A percentile compares a stretch with the other conserved stretches of the same genome.
phyloP scores from a whole-genome alignment of 2,113 vertebrate species.

The Phrynocephalus versicolor region DNA sequence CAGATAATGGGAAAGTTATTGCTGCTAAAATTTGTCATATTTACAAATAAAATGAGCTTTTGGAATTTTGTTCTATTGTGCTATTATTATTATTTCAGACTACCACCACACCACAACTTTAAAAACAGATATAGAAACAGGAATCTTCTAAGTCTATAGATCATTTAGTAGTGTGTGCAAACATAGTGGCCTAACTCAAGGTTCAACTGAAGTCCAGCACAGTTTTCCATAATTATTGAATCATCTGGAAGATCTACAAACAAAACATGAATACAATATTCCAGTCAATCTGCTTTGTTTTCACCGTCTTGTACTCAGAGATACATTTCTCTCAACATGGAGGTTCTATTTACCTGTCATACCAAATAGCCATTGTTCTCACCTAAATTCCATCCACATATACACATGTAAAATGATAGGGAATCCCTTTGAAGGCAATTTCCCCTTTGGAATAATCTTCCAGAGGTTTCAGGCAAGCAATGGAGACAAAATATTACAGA shows the following conservation, averaged over 20 bases:
- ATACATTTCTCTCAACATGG: neutral
- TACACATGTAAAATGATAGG: too few relatives aligned
- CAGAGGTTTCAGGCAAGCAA: too few relatives aligned
- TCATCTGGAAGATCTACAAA: neutral
- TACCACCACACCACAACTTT: neutral
- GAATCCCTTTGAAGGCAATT: neutral
- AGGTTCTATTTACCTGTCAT: neutral
- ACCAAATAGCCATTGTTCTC: neutral
- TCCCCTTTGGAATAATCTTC: neutral
- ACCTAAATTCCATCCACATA: too few relatives aligned
- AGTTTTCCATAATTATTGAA: neutral
- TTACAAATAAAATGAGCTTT: neutral
- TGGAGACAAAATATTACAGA: too few relatives aligned
- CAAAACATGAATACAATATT: neutral
- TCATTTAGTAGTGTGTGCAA: too few relatives aligned
- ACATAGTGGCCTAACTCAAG: neutral
- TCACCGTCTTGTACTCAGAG: neutral
- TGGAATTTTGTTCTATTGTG: neutral
- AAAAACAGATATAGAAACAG: neutral
- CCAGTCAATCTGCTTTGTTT: neutral
- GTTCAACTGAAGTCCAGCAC: neutral
- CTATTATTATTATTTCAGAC: neutral
- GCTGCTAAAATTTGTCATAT: neutral
- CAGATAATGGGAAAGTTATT: neutral
- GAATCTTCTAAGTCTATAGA: neutral